phyloP scores from a whole-genome alignment of 2,113 vertebrate genomes.

The Rallus limicola region DNA sequence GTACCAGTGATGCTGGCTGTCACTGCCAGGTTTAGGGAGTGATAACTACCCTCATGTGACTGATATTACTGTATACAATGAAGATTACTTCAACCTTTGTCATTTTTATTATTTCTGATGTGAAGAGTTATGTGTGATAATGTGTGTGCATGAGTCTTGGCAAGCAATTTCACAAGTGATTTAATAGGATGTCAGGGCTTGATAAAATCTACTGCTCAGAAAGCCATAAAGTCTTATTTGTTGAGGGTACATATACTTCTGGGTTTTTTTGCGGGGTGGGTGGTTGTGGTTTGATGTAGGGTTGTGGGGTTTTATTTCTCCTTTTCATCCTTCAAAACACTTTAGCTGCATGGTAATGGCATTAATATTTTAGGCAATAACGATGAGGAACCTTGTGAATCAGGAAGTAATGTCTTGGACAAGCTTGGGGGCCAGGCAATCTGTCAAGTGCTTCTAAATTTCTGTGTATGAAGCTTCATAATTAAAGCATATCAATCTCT shows the following conservation, averaged over 20 bases:
- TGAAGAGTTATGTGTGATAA: background rate
- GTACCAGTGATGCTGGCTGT: background rate
- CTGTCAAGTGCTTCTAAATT: conserved; percentile 21
- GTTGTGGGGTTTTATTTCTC: background rate
- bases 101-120: background rate
- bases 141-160: background rate
- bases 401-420: conserved; percentile 18
- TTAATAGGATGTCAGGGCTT: background rate
- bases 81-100: background rate
- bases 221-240: background rate
- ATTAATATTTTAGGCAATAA: conserved; percentile 4
- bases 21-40: background rate
- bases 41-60: background rate
- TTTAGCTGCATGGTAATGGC: background rate
- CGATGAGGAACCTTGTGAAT: background rate
- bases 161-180: background rate
- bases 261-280: background rate
- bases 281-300: background rate
- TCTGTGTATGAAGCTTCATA: background rate
- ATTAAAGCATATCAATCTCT: conserved; percentile 23
- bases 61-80: background rate
- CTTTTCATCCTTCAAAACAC: background rate
- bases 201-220: background rate
- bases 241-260: background rate
- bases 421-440: background rate